Evolutionary conservation across 2,797 vertebrate genomes (phyloP), one percentile per base, ranked within the genome.

Genomic region (Protosalanx chinensis): DNA sequence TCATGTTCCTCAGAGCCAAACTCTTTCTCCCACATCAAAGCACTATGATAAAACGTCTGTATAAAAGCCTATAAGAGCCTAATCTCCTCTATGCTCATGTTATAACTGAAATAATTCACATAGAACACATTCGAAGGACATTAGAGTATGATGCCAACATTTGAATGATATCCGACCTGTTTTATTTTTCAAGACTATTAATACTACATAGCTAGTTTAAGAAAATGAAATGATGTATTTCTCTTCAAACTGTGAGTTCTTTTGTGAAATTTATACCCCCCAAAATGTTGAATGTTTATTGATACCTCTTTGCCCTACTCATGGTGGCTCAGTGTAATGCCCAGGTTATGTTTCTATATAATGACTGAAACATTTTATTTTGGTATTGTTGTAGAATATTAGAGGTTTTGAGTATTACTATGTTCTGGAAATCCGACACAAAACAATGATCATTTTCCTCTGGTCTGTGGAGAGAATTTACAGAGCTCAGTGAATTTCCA

Each of bases 381-480:
- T 33, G 71, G 62, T 68, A 58, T 74, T 84, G 64, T 76, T 77
- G 75, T 79, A 84, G 72, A 83, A 88, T 85, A 82, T 72, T 75
- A 69, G 80, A 51, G 75, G 66, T 74, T 71, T 71, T 76, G 71
- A 79, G 73, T 82, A 78, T 73, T 75, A 76, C 77, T 80, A 81
- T 82, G 80, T 78, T 88, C 80, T 85, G 86, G 79, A 86, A 85
- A 88, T 91, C 88, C 85, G 82, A 89, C 88, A 78, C 82, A 76
- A 79, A 85, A 85, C 89, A 91, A 91, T 92, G 90, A 92, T 88
- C 56, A 89, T 90, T 90, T 89, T 88, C 84, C 89, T 75, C 82
- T 71, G 80, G 84, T 87, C 85, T 88, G 86, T 79, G 86, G 88
- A 84, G 51, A 70, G 63, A 30, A 62, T 75, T 78, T 72, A 74